These are phyloP conservation scores for Tyria jacobaeae DNA, from an alignment of 2,888 invertebrate genomes.

Conservation along the genomic window DNA sequence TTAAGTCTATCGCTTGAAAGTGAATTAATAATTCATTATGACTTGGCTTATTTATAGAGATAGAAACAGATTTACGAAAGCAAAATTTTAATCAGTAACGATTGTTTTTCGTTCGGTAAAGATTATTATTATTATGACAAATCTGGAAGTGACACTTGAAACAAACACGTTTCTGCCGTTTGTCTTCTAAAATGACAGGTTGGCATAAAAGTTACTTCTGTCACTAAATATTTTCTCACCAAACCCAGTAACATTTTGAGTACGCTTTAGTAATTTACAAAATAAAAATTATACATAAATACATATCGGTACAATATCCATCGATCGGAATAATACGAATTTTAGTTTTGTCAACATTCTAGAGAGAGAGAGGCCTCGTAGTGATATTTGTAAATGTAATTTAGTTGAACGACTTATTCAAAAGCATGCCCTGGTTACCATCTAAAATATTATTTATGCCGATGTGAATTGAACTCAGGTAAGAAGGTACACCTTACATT, in stretches of 20 bases:
- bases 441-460: slow-evolving; percentile 40
- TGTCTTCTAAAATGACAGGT: neutral
- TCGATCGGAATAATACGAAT: neutral
- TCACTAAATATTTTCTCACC: neutral
- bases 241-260: neutral
- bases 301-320: neutral
- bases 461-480: slow-evolving; percentile 48
- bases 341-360: slow-evolving; percentile 10
- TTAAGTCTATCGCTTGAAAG: slow-evolving; percentile 28
- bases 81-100: slow-evolving; percentile 43
- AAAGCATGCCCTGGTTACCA: slow-evolving; percentile 19
- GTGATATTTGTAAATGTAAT: slow-evolving; percentile 31
- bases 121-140: slow-evolving; percentile 31
- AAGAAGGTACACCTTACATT: slow-evolving; percentile 48
- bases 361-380: slow-evolving; percentile 16
- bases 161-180: slow-evolving; percentile 1
- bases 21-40: slow-evolving; percentile 44
- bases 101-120: slow-evolving; percentile 35
- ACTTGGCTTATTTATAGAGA: slow-evolving; percentile 44
- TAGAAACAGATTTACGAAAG: slow-evolving; percentile 35
- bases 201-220: neutral
- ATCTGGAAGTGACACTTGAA: slow-evolving; percentile 34
- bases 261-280: slow-evolving; percentile 1
- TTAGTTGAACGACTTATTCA: slow-evolving; percentile 17
- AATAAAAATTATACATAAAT: slow-evolving; percentile 3